These are phyloP conservation scores for Leptinotarsa haldemani DNA, from an alignment of 2,888 invertebrate genomes.

Conservation along the genomic window DNA sequence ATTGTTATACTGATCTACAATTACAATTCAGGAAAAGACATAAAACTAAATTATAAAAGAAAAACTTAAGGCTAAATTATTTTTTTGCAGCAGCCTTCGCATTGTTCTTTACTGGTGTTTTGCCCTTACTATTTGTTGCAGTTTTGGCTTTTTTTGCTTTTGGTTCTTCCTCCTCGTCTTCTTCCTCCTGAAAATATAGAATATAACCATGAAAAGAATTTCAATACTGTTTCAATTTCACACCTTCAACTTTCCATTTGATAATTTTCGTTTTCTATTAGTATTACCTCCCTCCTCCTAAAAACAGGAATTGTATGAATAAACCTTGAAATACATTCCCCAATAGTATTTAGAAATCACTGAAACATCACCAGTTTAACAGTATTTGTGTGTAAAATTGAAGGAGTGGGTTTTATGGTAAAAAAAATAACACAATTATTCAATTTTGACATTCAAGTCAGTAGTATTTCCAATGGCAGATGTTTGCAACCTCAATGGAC, in stretches of 20 bases:
- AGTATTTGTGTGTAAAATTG: background rate
- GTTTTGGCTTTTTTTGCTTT: constrained; percentile 82
- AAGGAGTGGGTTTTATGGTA: background rate
- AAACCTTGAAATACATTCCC: constrained; percentile 21
- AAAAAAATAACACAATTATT: no score
- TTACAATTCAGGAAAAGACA: constrained; percentile 19
- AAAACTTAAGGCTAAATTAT: constrained; percentile 57
- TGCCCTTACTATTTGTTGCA: constrained; percentile 79
- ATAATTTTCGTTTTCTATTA: constrained; percentile 59
- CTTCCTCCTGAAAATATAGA: constrained; percentile 68
- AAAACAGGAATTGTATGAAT: constrained; percentile 46
- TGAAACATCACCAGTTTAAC: background rate
- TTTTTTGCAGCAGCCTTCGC: constrained; percentile 71
- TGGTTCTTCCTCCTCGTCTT: constrained; percentile 82
- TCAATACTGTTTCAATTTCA: constrained; percentile 39
- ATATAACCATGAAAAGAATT: constrained; percentile 27
- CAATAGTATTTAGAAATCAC: background rate
- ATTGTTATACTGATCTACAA: constrained; percentile 10
- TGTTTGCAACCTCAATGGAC: no score
- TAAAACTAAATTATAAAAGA: constrained; percentile 22
- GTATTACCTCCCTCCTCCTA: constrained; percentile 50
- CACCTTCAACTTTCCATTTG: constrained; percentile 59
- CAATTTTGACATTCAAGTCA: no score
- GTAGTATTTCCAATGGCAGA: no score
- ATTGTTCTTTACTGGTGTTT: constrained; percentile 70